Evolutionary conservation across 2,888 invertebrate genomes (phyloP), one percentile per base, ranked within the genome.

Genomic region (Coecobrya sp.): DNA sequence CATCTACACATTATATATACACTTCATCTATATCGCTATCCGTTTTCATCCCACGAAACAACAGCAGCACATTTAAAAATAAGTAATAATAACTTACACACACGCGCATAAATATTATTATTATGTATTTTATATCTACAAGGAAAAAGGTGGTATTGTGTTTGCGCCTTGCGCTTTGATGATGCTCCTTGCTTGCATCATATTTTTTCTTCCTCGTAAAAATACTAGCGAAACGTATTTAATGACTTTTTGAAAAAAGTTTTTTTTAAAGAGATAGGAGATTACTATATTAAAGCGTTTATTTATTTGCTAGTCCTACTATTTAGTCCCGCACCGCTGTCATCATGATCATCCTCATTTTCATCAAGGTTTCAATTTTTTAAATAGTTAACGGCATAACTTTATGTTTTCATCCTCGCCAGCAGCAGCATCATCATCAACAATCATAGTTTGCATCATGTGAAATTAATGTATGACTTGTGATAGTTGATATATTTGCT

Each of bases 341-440:
- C 52, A 49, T 49, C 76, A 52, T 79, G 16, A 55, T 22, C 55
- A 81, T 81, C 59, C 81, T 59, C 45, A 70, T 65, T 86, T n/a
- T 68, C 70, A 81, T 88, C 81, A 88, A 88, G 88, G 81, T 81
- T 88, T 81, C 88, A 88, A 79, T 73, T 79, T n/a, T 86, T 62
- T 49, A 52, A 52, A 55, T 49, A 65, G 85, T 65, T 65, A 59
- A 30, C 16, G 7, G 30, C 19, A 59, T 36, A 27, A 59, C 16
- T 81, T 81, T 81, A 59, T 81, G 30, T 22, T 59, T 79, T 79
- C 79, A 79, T 79, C 79, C 79, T 79, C 52, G 52, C 30, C 79
- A 49, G 3, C 79, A 52, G 10, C 79, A 45, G 1, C 27, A 49
- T 16, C 79, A 52, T 25, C 79, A 45, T 16, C 27, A 79, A 79